A percentile compares a stretch with the other conserved stretches of the same genome.
Conservation (phyloP, 1,140 invertebrate species). For the Chironomus tepperi region DNA sequence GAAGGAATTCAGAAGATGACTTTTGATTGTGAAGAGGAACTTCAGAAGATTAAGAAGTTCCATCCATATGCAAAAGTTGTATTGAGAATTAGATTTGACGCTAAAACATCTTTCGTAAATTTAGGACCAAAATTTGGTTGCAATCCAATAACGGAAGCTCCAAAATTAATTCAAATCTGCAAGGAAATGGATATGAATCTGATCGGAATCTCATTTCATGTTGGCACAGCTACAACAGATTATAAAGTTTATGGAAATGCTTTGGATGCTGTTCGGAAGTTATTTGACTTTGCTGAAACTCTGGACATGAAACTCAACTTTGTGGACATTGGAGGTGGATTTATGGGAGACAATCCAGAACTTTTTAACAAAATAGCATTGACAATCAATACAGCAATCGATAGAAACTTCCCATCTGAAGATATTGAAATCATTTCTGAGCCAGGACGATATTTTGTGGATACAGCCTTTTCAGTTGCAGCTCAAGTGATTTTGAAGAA, state of each 20-base stretch:
- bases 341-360: conserved; percentile 55
- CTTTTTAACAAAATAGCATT: conserved; percentile 38
- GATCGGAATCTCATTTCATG: conserved; percentile 20
- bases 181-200: neutral
- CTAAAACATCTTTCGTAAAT: neutral
- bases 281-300: conserved; percentile 60
- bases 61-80: conserved; percentile 24
- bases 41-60: neutral
- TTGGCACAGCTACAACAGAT: neutral
- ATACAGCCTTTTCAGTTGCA: conserved; percentile 85
- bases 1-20: neutral
- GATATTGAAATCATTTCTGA: conserved; percentile 85
- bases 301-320: conserved; percentile 64
- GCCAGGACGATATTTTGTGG: conserved; percentile 91
- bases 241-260: conserved; percentile 59
- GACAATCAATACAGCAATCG: conserved; percentile 59
- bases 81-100: conserved; percentile 16
- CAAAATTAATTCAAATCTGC: neutral
- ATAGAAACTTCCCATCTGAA: conserved; percentile 67
- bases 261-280: conserved; percentile 51
- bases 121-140: conserved; percentile 23
- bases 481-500: conserved; percentile 44
- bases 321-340: conserved; percentile 81
- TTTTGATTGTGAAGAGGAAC: neutral
- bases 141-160: conserved; percentile 21